Conservation (phyloP, 2,888 invertebrate species). For the Eupeodes luniger region DNA sequence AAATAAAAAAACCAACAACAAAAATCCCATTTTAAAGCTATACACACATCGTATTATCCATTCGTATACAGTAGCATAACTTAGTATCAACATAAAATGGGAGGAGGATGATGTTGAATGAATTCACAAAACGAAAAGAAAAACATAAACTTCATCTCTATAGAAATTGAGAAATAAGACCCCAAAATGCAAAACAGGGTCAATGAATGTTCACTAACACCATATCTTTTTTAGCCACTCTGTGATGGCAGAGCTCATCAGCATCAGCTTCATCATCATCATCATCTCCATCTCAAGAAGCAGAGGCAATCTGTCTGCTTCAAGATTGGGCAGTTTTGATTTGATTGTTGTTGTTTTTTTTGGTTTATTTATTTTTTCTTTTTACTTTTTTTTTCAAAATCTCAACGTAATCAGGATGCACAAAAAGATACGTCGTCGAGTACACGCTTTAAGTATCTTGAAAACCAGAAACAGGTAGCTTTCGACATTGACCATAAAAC, state of each 20-base stretch:
- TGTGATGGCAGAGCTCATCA: slow-evolving; percentile 32
- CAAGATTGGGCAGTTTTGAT: slow-evolving; percentile 67
- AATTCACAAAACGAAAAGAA: slow-evolving; percentile 16
- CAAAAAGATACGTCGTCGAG: slow-evolving; percentile 36
- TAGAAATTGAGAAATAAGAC: slow-evolving; percentile 60
- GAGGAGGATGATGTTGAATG: slow-evolving; percentile 60
- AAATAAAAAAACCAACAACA: slow-evolving; percentile 26
- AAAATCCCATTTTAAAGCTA: slow-evolving; percentile 34
- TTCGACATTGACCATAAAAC: slow-evolving; percentile 33
- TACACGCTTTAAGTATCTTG: slow-evolving; percentile 16
- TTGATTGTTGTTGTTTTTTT: slow-evolving; percentile 59
- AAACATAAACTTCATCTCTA: slow-evolving; percentile 5
- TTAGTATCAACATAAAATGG: slow-evolving; percentile 68
- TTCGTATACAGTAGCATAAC: slow-evolving; percentile 65
- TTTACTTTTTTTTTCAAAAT: slow-evolving; percentile 21
- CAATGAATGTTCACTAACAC: slow-evolving; percentile 72
- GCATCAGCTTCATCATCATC: not conserved
- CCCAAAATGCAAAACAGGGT: slow-evolving; percentile 74
- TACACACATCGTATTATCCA: slow-evolving; percentile 31
- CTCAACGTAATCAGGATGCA: slow-evolving; percentile 61
- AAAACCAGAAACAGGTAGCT: slow-evolving; percentile 71
- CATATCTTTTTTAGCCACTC: slow-evolving; percentile 12
- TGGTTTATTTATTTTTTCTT: no score
- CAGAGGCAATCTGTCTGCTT: slow-evolving; percentile 73
- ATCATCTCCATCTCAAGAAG: slow-evolving; percentile 5